These are phyloP conservation scores for Eubasilissa splendida DNA, from an alignment of 2,888 invertebrate genomes.

Conservation along the genomic window DNA sequence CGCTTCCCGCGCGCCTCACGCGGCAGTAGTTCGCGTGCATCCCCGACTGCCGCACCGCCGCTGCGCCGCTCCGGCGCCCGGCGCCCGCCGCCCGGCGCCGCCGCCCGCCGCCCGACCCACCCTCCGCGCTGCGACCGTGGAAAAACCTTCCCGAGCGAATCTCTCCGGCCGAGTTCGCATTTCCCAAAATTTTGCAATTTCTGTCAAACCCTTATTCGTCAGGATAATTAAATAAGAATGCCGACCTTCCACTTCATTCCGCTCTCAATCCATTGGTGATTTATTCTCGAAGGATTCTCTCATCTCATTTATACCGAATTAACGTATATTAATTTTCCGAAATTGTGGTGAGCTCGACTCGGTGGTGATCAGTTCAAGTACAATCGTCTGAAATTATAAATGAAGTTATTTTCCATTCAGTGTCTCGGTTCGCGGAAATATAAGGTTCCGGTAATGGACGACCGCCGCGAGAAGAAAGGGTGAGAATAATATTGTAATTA, in stretches of 20 bases:
- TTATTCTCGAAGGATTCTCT: too few relatives aligned
- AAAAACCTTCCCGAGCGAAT: too few relatives aligned
- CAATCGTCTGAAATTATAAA: not conserved
- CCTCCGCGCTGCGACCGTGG: not conserved
- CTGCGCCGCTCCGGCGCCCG: not conserved
- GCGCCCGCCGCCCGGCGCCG: not conserved
- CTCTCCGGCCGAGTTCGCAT: too few relatives aligned
- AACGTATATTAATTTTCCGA: not conserved
- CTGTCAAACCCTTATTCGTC: too few relatives aligned
- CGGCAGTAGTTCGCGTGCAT: constrained; percentile 25
- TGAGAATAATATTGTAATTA: not conserved
- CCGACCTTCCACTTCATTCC: not conserved
- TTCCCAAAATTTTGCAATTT: too few relatives aligned
- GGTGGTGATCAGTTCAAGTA: constrained; percentile 24
- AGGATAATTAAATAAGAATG: too few relatives aligned
- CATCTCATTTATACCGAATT: too few relatives aligned
- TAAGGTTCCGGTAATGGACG: not conserved
- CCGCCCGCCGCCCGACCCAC: not conserved
- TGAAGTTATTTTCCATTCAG: not conserved
- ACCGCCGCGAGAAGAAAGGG: not conserved
- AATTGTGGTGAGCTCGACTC: constrained; percentile 10
- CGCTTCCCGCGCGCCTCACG: constrained; percentile 28
- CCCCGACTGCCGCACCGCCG: not conserved
- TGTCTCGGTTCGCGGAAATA: constrained; percentile 23
- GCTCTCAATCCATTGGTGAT: not conserved